phyloP scores from a whole-genome alignment of 2,888 invertebrate genomes.

The Agapostemon virescens region DNA sequence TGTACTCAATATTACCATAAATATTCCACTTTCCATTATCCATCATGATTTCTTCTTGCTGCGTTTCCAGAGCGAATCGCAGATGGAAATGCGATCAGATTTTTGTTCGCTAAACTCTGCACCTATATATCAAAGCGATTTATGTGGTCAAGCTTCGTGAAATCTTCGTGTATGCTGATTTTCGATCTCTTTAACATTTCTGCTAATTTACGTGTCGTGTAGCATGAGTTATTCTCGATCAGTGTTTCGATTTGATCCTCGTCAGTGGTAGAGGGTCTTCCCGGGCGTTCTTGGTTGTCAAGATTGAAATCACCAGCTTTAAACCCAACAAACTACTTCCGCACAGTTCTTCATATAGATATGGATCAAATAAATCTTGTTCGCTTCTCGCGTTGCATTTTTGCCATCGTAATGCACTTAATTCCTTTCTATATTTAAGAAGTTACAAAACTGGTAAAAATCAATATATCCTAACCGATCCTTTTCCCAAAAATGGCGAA shows the following conservation, averaged over 20 bases:
- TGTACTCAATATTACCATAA: neutral
- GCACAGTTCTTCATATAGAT: neutral
- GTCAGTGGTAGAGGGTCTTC: neutral
- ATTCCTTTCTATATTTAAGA: too few relatives aligned
- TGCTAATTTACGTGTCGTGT: slow-evolving; percentile 6
- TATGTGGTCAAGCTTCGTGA: slow-evolving; percentile 19
- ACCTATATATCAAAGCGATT: slow-evolving; percentile 17
- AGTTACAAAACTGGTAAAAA: too few relatives aligned
- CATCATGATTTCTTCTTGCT: neutral
- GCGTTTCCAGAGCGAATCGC: neutral
- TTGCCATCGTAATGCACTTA: neutral
- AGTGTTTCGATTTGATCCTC: neutral
- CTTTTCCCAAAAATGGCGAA: too few relatives aligned
- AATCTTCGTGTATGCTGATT: slow-evolving; percentile 13
- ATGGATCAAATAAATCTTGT: neutral
- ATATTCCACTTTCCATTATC: neutral
- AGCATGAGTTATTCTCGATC: neutral
- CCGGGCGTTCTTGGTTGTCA: neutral
- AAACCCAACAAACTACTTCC: neutral
- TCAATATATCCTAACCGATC: too few relatives aligned
- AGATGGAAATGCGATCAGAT: neutral
- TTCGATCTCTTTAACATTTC: neutral
- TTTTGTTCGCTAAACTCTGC: neutral
- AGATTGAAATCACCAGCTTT: neutral
- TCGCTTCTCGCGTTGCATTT: neutral